phyloP scores from a whole-genome alignment of 2,113 vertebrate genomes.

The Varanus salvator region DNA sequence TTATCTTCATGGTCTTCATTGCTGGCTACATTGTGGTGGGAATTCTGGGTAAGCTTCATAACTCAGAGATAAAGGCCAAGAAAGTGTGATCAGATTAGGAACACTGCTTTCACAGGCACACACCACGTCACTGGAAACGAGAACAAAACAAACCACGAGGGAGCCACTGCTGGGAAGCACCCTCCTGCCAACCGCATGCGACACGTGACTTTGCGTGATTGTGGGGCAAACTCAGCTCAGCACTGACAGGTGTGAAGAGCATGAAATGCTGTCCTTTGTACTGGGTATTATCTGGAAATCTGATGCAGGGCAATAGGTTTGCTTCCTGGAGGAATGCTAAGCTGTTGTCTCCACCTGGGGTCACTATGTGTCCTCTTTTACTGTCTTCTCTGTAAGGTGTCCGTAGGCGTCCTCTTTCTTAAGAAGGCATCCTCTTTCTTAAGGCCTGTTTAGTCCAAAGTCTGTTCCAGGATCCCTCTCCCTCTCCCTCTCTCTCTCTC shows the following conservation, averaged over 20 bases:
- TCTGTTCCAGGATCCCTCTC: too few species aligned
- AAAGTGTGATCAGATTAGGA: not conserved
- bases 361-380: too few species aligned
- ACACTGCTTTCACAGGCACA: not conserved
- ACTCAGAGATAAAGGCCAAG: not conserved
- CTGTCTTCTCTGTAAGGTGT: too few species aligned
- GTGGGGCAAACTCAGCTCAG: not conserved
- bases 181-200: not conserved
- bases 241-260: too few species aligned
- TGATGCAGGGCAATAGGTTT: too few species aligned
- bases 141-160: not conserved
- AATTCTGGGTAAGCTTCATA: slow-evolving; percentile 79
- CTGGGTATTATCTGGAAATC: not conserved
- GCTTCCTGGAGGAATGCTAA: too few species aligned
- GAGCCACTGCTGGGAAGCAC: not conserved
- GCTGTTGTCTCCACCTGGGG: too few species aligned
- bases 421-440: too few species aligned
- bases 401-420: too few species aligned
- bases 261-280: not conserved
- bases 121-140: not conserved
- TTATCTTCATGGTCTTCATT: slow-evolving; percentile 85
- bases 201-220: not conserved
- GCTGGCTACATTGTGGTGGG: slow-evolving; percentile 85
- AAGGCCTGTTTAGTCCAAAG: too few species aligned
- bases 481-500: too few species aligned